Evolutionary conservation across 2,797 vertebrate species (phyloP).

Genomic region (Danio kyathit): DNA sequence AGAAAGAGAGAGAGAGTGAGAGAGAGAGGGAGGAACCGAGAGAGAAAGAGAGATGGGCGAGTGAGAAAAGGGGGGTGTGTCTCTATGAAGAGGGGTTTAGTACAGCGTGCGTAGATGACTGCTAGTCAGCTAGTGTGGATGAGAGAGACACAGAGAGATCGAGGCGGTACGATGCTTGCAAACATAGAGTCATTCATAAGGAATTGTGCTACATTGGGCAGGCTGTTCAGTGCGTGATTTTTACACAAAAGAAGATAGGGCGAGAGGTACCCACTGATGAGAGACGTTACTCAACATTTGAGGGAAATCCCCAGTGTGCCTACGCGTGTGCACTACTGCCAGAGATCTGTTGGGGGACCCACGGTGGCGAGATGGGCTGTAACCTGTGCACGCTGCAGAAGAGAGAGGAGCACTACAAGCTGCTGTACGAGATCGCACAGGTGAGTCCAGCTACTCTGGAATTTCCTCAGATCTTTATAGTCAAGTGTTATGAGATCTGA

Average conservation of each 20-base stretch:
- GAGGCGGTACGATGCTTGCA: constrained; percentile 29
- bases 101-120: constrained; percentile 48
- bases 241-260: constrained; percentile 56
- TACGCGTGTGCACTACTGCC: constrained; percentile 78
- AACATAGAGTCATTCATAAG: constrained; percentile 21
- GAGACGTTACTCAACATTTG: constrained; percentile 85
- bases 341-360: constrained; percentile 76
- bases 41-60: constrained; percentile 25
- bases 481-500: neutral
- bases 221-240: constrained; percentile 10
- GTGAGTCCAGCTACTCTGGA: constrained; percentile 76
- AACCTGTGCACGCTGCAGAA: constrained; percentile 99
- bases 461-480: neutral
- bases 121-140: constrained; percentile 40
- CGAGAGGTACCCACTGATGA: constrained; percentile 92
- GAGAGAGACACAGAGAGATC: constrained; percentile 43
- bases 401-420: constrained; percentile 98
- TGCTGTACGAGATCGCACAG: constrained; percentile 99
- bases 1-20: constrained; percentile 31
- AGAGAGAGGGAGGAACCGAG: constrained; percentile 14
- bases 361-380: constrained; percentile 91
- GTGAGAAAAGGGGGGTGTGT: constrained; percentile 57
- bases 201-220: constrained; percentile 1
- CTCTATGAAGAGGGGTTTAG: constrained; percentile 48
- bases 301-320: constrained; percentile 88